Evolutionary conservation across 2,797 vertebrate species (phyloP).

Genomic region (Lepus oiostolus): DNA sequence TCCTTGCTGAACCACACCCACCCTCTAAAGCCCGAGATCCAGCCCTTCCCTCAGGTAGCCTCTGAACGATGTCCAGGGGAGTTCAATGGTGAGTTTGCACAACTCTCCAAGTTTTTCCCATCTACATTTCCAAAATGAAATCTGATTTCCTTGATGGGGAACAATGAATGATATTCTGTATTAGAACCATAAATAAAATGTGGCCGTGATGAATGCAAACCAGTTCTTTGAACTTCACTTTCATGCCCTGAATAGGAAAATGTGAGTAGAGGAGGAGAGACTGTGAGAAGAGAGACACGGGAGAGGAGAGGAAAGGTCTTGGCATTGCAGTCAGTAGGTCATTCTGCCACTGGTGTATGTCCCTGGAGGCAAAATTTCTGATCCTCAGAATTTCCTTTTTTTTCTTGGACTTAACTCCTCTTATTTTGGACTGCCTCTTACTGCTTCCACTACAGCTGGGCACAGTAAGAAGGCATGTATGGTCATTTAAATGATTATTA

Average conservation of each 20-base stretch:
- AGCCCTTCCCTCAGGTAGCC: conserved; percentile 78
- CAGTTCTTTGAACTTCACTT: conserved; percentile 7
- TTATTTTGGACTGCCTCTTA: not conserved
- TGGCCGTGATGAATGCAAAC: conserved; percentile 21
- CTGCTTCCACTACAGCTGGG: not conserved
- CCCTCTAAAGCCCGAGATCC: conserved; percentile 33
- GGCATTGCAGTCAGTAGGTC: not conserved
- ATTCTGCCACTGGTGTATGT: not conserved
- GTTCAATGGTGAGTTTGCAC: conserved; percentile 64
- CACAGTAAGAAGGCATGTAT: not conserved
- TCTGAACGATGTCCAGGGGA: conserved; percentile 85
- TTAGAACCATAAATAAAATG: conserved; percentile 66
- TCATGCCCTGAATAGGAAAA: not conserved
- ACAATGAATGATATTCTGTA: conserved; percentile 28
- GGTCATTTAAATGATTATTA: conserved; percentile 1
- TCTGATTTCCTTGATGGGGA: conserved; percentile 12
- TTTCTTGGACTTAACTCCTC: not conserved
- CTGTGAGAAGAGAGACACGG: not conserved
- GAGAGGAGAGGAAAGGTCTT: not conserved
- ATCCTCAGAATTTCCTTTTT: conserved; percentile 33
- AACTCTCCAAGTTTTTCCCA: conserved; percentile 84
- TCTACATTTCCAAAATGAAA: not conserved
- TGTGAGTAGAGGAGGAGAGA: not conserved
- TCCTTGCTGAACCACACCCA: not conserved
- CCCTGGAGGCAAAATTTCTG: conserved; percentile 27